Evolutionary conservation across 2,797 vertebrate species (phyloP), one percentile per base, ranked within the genome.

Genomic region (Jordanella pulchra): DNA sequence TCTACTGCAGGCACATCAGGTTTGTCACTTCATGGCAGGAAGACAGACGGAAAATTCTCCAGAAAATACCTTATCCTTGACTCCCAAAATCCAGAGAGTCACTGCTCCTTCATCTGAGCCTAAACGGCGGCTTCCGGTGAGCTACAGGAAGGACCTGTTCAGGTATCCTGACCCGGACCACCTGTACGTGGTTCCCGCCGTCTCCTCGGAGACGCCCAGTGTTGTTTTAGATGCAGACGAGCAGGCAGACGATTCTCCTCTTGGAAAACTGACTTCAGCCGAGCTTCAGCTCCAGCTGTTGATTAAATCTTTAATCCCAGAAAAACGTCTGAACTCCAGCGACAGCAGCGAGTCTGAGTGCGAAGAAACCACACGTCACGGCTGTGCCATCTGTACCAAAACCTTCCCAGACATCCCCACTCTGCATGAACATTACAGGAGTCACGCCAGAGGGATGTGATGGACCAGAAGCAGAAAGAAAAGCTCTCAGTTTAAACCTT

Each of bases 1-100:
- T 56, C 76, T 90, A 47, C 88, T 89, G 5, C 80, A 76, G 60
- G 80, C 83, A 25, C 89, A 89, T 82, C 87, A 91, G 76, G 79
- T 88, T 39, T 77, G 81, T 35, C 88, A 91, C 72, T 71, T 77
- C 25, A 42, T 50, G 2, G 44, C 56, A 18, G 69, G 69, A 27
- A 68, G 47, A 25, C 27, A 55, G 44, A 25, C 60, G 9, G 42
- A 32, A 14, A 68, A 27, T 44, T 23, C n/a, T 63, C n/a, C 50
- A 27, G 56, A 66, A 32, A 44, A 6, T 4, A 14, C 67, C 35
- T 2, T 61, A 30, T 56, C 68, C 50, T 58, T 2, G 18, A 2
- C 51, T 39, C 53, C 50, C 60, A 61, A 56, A 53, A 13, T 21
- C 28, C 21, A 39, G 48, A 63, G n/a, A 21, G 60, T 1, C 9